Conservation (phyloP, 2,797 vertebrate species). For the Chaunax sp. region DNA sequence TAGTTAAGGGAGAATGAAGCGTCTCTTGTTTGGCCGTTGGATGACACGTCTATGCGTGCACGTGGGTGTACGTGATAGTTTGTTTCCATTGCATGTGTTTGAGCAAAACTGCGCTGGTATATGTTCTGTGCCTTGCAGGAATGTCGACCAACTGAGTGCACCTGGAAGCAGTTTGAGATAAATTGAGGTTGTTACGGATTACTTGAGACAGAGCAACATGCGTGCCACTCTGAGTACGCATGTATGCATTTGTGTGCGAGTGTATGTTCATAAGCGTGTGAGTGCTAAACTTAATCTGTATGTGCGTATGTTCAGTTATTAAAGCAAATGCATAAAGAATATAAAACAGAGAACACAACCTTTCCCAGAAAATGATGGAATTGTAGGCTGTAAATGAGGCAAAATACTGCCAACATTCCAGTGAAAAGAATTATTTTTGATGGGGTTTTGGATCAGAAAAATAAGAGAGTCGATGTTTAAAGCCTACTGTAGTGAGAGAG, state of each 20-base stretch:
- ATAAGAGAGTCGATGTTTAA: slow-evolving; percentile 28
- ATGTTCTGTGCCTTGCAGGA: slow-evolving; percentile 33
- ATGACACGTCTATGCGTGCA: slow-evolving; percentile 29
- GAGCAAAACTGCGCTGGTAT: slow-evolving; percentile 10
- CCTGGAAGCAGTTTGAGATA: slow-evolving; percentile 74
- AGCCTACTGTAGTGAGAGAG: slow-evolving; percentile 24
- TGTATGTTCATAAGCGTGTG: no score
- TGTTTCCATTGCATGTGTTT: slow-evolving; percentile 4
- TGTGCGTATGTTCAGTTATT: slow-evolving; percentile 46
- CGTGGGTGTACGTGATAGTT: neutral
- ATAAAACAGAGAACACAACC: slow-evolving; percentile 30
- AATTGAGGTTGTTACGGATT: slow-evolving; percentile 65
- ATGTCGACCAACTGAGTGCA: slow-evolving; percentile 54
- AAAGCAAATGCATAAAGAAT: slow-evolving; percentile 29
- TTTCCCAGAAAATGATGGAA: slow-evolving; percentile 16
- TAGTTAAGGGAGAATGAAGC: slow-evolving; percentile 31
- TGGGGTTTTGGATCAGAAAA: neutral
- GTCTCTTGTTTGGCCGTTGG: slow-evolving; percentile 16
- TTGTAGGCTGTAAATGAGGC: slow-evolving; percentile 34
- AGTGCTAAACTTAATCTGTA: slow-evolving; percentile 49
- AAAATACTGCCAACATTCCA: slow-evolving; percentile 33
- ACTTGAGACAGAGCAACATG: slow-evolving; percentile 54
- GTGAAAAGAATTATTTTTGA: slow-evolving; percentile 16
- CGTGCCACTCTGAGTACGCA: slow-evolving; percentile 46
- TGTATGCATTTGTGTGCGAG: slow-evolving; percentile 24